Conservation (phyloP, 2,888 invertebrate genomes). For the Petrophora chlorosata region DNA sequence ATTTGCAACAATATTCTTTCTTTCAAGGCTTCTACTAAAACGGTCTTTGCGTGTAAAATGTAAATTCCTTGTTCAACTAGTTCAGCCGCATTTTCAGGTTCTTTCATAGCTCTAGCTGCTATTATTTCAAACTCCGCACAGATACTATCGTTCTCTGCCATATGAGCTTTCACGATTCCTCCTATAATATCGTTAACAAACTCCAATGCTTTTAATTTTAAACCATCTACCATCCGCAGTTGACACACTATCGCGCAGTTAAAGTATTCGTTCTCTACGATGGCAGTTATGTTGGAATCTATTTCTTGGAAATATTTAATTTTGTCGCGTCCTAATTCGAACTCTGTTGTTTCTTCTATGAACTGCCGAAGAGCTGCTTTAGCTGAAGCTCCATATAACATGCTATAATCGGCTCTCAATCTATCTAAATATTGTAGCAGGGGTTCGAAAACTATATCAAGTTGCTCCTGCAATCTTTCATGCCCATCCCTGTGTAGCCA, state of each 20-base stretch:
- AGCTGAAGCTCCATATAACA: conserved; percentile 80
- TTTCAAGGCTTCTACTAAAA: conserved; percentile 86
- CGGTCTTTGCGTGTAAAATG: conserved; percentile 90
- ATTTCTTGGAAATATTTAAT: conserved; percentile 85
- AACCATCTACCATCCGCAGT: conserved; percentile 84
- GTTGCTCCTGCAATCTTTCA: conserved; percentile 73
- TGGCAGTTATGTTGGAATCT: conserved; percentile 83
- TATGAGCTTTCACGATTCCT: conserved; percentile 86
- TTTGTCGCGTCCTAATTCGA: conserved; percentile 84
- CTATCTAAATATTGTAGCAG: conserved; percentile 80
- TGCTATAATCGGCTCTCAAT: conserved; percentile 82
- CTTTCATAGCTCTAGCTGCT: conserved; percentile 86
- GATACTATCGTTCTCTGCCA: conserved; percentile 86
- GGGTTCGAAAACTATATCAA: conserved; percentile 82
- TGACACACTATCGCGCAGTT: conserved; percentile 86
- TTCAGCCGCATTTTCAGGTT: conserved; percentile 91
- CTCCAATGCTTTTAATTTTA: conserved; percentile 83
- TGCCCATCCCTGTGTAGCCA: conserved; percentile 82
- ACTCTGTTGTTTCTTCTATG: conserved; percentile 78
- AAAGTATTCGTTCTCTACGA: conserved; percentile 88
- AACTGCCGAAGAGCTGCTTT: conserved; percentile 72
- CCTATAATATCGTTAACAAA: conserved; percentile 85
- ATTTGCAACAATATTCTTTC: conserved; percentile 88
- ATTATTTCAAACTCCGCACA: conserved; percentile 89
- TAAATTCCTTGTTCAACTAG: conserved; percentile 91